These are phyloP conservation scores for Cryptophagus acutangulus DNA, from an alignment of 2,888 invertebrate genomes.

Conservation along the genomic window DNA sequence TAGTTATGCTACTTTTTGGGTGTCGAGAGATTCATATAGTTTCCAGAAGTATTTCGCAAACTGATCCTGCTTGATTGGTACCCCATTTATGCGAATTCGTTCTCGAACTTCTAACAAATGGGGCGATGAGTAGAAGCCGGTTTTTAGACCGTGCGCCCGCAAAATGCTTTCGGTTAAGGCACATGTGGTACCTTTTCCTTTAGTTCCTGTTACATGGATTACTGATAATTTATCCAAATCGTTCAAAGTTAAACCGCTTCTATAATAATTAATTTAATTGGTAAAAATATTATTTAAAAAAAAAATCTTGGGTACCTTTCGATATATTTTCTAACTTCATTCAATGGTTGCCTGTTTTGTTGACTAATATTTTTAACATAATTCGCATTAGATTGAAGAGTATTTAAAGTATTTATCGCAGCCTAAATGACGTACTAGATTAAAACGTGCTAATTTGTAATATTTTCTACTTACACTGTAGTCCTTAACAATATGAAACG, in stretches of 20 bases:
- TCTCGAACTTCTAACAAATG: conserved; percentile 90
- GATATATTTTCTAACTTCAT: conserved; percentile 26
- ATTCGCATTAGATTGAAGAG: conserved; percentile 68
- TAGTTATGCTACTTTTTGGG: conserved; percentile 49
- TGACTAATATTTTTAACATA: conserved; percentile 51
- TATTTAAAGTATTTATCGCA: conserved; percentile 63
- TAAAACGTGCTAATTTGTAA: no score
- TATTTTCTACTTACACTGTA: no score
- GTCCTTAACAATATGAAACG: no score
- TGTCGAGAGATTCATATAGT: conserved; percentile 63
- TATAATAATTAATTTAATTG: conserved; percentile 25
- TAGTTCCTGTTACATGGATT: conserved; percentile 95
- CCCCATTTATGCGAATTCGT: conserved; percentile 82
- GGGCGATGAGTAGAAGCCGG: conserved; percentile 95
- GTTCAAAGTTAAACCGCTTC: conserved; percentile 60
- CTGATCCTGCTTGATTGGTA: conserved; percentile 63
- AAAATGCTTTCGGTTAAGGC: conserved; percentile 88
- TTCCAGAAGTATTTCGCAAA: conserved; percentile 82
- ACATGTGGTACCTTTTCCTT: conserved; percentile 96
- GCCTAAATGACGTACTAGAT: conserved; percentile 59
- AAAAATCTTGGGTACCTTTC: conserved; percentile 20
- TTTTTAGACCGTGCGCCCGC: conserved; percentile 74
- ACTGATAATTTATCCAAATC: conserved; percentile 71
- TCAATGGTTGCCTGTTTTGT: no score
- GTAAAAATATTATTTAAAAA: conserved; percentile 1